Evolutionary conservation across 1,140 invertebrate genomes (phyloP), one percentile per base, ranked within the genome.

Genomic region (Solenopsis invicta): DNA sequence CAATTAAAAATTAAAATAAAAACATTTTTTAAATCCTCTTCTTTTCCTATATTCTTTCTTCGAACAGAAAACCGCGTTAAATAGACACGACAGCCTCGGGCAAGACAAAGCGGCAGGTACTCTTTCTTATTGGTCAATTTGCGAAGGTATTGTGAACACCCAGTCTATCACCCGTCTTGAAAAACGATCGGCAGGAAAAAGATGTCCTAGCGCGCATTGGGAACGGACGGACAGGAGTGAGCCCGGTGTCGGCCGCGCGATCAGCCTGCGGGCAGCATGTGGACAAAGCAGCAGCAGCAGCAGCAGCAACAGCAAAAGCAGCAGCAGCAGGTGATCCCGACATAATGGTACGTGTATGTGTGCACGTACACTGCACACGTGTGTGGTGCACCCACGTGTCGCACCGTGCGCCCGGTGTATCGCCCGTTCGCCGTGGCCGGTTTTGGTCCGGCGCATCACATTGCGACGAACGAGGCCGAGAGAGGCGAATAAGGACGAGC

Each of bases 191-290:
- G 29, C 41, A 50, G 52, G 77, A 78, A 88, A 90, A 66, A 59
- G 34, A 81, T 74, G 69, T 84, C 80, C 41, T 50, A 84, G 69
- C 12, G 41, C 24, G 54, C 54, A 74, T 74, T 41, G 80, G 10
- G 56, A 74, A 75, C 82, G 90, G 87, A 87, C 86, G 89, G 90
- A 59, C 78, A 81, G 81, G 66, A 89, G 76, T 52, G 66, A 88
- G 88, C 91, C 91, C 90, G 92, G 92, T 92, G 92, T 90, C 91
- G 80, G 81, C 85, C 54, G 90, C 71, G 72, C 86, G 77, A 91
- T 89, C 87, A 90, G 92, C 92, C 92, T 92, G 92, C 92, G 86
- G 92, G 90, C 88, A 88, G 90, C 90, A 93, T 92, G 89, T 93
- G 92, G 87, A 89, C 86, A 87, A 85, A 86, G 80, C 56, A 81